Conservation (phyloP, 1,140 invertebrate genomes). For the Teleopsis dalmanni region DNA sequence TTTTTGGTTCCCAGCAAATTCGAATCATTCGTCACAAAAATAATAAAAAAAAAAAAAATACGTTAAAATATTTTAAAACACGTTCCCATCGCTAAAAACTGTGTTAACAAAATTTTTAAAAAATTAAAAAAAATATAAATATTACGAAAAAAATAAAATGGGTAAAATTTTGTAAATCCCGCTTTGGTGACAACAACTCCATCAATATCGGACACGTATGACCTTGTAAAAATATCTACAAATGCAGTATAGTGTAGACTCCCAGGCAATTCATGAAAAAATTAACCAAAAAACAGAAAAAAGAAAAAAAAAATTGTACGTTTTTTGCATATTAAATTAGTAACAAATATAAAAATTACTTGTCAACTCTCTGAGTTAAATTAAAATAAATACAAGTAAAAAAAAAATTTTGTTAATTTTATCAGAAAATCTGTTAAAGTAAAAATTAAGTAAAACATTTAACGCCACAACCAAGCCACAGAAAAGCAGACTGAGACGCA, state of each 20-base stretch:
- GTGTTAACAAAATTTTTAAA: no score
- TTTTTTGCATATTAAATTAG: constrained; percentile 15
- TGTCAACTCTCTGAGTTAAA: no score
- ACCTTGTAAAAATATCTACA: constrained; percentile 4
- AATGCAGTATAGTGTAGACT: not conserved
- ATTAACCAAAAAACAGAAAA: not conserved
- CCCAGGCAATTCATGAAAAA: constrained; percentile 2
- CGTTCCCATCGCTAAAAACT: constrained; percentile 6
- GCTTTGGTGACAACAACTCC: constrained; percentile 1
- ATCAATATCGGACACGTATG: no score
- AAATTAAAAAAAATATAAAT: no score
- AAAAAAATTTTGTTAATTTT: not conserved
- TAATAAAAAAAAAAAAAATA: not conserved
- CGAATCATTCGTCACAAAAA: not conserved
- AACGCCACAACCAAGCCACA: not conserved
- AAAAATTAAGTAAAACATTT: not conserved
- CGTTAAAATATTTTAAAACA: constrained; percentile 8
- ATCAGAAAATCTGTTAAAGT: not conserved
- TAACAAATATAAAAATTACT: no score
- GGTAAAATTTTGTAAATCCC: no score
- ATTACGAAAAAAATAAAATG: no score
- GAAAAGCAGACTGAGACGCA: no score
- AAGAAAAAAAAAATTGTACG: constrained; percentile 5
- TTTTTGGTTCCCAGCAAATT: not conserved
- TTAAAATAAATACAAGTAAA: no score